Base-by-base conservation (phyloP, 2,888 invertebrate genomes). In the Monochamus alternatus region DNA sequence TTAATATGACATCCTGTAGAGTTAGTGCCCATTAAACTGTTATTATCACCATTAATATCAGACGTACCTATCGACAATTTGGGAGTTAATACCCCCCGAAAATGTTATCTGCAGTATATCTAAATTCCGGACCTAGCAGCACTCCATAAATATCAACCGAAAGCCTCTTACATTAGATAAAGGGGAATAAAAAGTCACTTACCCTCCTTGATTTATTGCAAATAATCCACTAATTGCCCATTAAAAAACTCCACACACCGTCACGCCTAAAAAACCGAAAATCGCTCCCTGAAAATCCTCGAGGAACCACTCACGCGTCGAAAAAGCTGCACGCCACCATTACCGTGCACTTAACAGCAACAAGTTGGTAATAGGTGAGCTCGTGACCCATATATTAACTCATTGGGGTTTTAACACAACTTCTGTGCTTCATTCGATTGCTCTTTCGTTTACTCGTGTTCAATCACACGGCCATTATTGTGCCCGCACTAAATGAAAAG, bases 351-450 rank as follows among this genome's bases (percentile, higher is more conserved):
- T 65, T 43, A 3, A 60, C 58, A 81, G 84, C 86, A 86, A 85
- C 86, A 85, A 84, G 85, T 85, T 84, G 84, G 66, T 67, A 68
- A 58, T 68, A 68, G 44, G 59, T 59, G 68, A 43, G 58, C 43
- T 68, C 84, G 84, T 83, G 82, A 80, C 78, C 78, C 79, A 81
- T 80, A 79, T 81, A 81, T 82, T 82, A 82, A 80, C 81, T 80
- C 76, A 68, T 51, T 62, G 51, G 43, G 68, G 22, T 69, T 69
- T 59, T 59, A 69, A 60, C 38, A 38, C 38, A 38, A 38, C 38
- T 67, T 67, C 32, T 14, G 31, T 68, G 58, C 44, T 14, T 44
- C 12, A 10, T 10, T 22, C 9, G 22, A 43, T 38, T 58, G 38
- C 52, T 66, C 10, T 31, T 59, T 59, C 10, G 38, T 38, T 38